A percentile compares a stretch with the other conserved stretches of the same genome.
These are phyloP conservation scores for Archaeoteleia sp. DNA, from an alignment of 2,888 invertebrate genomes.

Conservation along the genomic window DNA sequence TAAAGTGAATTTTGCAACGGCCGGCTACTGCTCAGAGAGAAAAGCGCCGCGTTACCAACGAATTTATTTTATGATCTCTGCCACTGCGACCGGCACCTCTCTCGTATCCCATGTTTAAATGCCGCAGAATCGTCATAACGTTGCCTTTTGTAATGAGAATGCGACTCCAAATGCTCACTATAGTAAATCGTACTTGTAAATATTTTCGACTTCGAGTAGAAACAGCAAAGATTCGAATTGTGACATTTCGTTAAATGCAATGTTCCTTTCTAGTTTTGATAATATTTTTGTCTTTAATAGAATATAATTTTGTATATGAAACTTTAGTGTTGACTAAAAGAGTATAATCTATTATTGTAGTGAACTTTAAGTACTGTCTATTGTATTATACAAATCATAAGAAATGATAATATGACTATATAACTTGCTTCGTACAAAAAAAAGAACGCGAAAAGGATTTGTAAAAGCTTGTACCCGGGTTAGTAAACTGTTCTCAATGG, in stretches of 20 bases:
- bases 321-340: too few relatives aligned
- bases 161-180: slow-evolving; percentile 10
- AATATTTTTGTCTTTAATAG: too few relatives aligned
- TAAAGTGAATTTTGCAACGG: slow-evolving; percentile 65
- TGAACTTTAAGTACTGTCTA: too few relatives aligned
- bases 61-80: slow-evolving; percentile 62
- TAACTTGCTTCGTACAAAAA: too few relatives aligned
- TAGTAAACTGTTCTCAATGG: too few relatives aligned
- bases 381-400: too few relatives aligned
- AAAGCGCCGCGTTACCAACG: slow-evolving; percentile 43
- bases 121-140: slow-evolving; percentile 41
- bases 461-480: too few relatives aligned
- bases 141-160: slow-evolving; percentile 41
- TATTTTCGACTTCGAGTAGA: slow-evolving; percentile 40
- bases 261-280: too few relatives aligned
- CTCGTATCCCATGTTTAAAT: slow-evolving; percentile 48
- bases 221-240: slow-evolving; percentile 21
- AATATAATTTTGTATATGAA: too few relatives aligned
- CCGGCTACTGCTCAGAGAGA: slow-evolving; percentile 33
- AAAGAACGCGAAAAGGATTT: too few relatives aligned
- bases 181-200: slow-evolving; percentile 41
- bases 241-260: slow-evolving; percentile 36
- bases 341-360: too few relatives aligned
- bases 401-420: too few relatives aligned
- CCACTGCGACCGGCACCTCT: slow-evolving; percentile 38